A percentile compares a stretch with the other conserved stretches of the same genome.
These are phyloP conservation scores for Silurus aristotelis DNA, from an alignment of 2,797 vertebrate genomes.

Conservation along the genomic window DNA sequence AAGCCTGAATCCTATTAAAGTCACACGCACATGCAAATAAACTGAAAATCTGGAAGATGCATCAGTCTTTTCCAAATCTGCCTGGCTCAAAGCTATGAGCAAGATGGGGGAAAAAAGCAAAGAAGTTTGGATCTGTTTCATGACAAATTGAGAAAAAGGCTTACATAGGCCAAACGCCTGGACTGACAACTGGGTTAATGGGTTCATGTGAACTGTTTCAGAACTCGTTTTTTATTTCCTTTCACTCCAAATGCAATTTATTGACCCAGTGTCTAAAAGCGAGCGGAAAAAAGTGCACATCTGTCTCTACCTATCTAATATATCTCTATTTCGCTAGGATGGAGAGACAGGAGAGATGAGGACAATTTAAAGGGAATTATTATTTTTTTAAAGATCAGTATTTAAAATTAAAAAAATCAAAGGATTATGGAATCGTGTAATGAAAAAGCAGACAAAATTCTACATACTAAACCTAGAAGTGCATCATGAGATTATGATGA, in stretches of 20 bases:
- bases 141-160: conserved; percentile 38
- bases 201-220: conserved; percentile 41
- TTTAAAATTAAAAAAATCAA: too few relatives aligned
- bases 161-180: not conserved
- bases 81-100: conserved; percentile 25
- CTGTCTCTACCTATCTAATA: conserved; percentile 5
- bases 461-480: too few relatives aligned
- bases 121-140: conserved; percentile 21
- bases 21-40: conserved; percentile 42
- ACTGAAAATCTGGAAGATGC: conserved; percentile 49
- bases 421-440: too few relatives aligned
- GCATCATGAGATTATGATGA: too few relatives aligned
- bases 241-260: conserved; percentile 44
- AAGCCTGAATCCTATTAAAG: conserved; percentile 62
- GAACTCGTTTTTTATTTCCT: conserved; percentile 26
- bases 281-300: conserved; percentile 14
- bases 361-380: conserved; percentile 4
- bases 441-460: too few relatives aligned
- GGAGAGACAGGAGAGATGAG: not conserved
- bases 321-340: not conserved
- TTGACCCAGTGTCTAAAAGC: conserved; percentile 17
- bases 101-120: not conserved
- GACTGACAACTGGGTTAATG: conserved; percentile 48
- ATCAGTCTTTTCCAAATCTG: conserved; percentile 42
- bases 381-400: too few relatives aligned